Conservation (phyloP, 1,140 invertebrate genomes). For the Cotesia glomerata region DNA sequence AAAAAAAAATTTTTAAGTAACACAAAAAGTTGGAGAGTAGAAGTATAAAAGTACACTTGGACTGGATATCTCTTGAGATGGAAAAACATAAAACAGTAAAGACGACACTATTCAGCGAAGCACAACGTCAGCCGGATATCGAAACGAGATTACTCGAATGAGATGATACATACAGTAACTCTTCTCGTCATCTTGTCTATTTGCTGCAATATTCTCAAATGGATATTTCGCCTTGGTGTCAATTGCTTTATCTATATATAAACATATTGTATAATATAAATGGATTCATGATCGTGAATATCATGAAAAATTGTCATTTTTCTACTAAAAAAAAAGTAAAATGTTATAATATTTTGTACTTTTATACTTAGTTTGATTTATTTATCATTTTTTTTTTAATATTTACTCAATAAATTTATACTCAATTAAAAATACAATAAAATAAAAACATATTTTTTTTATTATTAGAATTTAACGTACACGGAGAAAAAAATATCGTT, state of each 20-base stretch:
- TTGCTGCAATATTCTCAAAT: constrained; percentile 13
- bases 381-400: no score
- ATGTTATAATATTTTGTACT: neutral
- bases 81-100: constrained; percentile 26
- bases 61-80: constrained; percentile 4
- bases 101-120: constrained; percentile 20
- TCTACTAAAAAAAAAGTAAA: neutral
- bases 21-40: neutral
- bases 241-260: constrained; percentile 1
- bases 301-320: neutral
- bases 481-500: no score
- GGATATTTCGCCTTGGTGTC: neutral
- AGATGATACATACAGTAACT: constrained; percentile 18
- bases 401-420: no score
- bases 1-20: neutral
- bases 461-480: no score
- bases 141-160: constrained; percentile 27
- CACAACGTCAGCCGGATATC: constrained; percentile 31
- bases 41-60: constrained; percentile 15
- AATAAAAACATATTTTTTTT: no score
- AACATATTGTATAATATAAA: neutral
- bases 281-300: neutral
- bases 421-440: no score
- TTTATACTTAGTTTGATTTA: neutral
- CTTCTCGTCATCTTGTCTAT: constrained; percentile 1